Conservation (phyloP, 2,888 invertebrate genomes). For the Hymenopus coronatus region DNA sequence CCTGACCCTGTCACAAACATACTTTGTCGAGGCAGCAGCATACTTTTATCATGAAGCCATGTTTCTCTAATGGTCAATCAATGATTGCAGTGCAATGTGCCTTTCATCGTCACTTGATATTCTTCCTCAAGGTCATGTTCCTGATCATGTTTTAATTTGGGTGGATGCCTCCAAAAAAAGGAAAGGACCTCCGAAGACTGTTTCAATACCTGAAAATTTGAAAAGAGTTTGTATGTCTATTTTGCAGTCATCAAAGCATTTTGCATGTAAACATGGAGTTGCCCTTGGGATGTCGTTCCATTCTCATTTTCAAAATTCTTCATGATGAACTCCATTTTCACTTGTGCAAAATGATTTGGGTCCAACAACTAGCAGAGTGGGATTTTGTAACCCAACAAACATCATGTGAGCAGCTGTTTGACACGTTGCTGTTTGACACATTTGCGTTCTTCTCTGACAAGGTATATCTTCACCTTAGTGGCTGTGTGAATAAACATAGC, state of each 20-base stretch:
- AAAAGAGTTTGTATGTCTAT: not conserved
- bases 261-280: not conserved
- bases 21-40: no score
- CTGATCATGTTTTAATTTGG: no score
- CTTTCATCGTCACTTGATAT: no score
- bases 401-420: slow-evolving; percentile 58
- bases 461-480: not conserved
- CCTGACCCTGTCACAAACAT: no score
- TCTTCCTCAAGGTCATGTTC: no score
- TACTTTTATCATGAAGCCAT: no score
- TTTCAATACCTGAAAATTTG: not conserved
- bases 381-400: not conserved
- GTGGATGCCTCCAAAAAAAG: no score
- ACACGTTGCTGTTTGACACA: slow-evolving; percentile 55
- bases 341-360: not conserved
- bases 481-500: not conserved
- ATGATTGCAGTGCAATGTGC: no score
- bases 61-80: no score
- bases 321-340: not conserved
- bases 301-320: slow-evolving; percentile 46
- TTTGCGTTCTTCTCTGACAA: slow-evolving; percentile 87
- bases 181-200: not conserved
- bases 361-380: not conserved
- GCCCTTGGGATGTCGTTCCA: slow-evolving; percentile 3
- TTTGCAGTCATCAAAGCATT: not conserved